Conservation (phyloP, 2,888 invertebrate species). For the Callyntrura guangdongensis region DNA sequence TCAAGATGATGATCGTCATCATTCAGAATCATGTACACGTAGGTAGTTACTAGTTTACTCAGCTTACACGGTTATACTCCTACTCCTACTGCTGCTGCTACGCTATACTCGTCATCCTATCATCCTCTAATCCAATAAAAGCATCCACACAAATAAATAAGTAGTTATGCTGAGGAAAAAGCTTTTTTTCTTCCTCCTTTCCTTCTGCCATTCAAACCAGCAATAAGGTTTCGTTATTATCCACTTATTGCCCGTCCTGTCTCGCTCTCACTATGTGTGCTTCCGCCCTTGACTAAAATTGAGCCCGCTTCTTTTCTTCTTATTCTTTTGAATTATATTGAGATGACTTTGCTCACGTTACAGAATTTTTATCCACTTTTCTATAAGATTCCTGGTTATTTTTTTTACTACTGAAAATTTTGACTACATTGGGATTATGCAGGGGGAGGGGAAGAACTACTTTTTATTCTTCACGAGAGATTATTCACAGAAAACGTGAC, state of each 20-base stretch:
- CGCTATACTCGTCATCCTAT: neutral
- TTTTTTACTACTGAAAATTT: slow-evolving; percentile 56
- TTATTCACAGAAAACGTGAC: neutral
- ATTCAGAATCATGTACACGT: slow-evolving; percentile 1
- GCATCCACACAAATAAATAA: slow-evolving; percentile 38
- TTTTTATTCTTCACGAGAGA: slow-evolving; percentile 40
- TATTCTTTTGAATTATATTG: neutral
- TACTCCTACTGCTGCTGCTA: neutral
- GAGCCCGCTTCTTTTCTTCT: neutral
- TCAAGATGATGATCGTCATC: slow-evolving; percentile 5
- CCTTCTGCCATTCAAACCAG: neutral
- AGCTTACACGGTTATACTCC: no score
- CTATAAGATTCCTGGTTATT: neutral
- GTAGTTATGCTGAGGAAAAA: neutral
- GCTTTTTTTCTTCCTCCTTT: slow-evolving; percentile 1
- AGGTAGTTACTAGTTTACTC: no score
- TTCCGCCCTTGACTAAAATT: no score
- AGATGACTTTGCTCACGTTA: no score
- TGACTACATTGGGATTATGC: slow-evolving; percentile 23
- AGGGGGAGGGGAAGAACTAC: neutral
- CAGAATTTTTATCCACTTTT: no score
- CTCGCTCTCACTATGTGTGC: no score
- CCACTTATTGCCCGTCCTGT: no score
- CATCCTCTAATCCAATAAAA: slow-evolving; percentile 65
- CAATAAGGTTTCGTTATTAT: no score